Base-by-base conservation (phyloP, 2,113 vertebrate species). In the Labrus mixtus region DNA sequence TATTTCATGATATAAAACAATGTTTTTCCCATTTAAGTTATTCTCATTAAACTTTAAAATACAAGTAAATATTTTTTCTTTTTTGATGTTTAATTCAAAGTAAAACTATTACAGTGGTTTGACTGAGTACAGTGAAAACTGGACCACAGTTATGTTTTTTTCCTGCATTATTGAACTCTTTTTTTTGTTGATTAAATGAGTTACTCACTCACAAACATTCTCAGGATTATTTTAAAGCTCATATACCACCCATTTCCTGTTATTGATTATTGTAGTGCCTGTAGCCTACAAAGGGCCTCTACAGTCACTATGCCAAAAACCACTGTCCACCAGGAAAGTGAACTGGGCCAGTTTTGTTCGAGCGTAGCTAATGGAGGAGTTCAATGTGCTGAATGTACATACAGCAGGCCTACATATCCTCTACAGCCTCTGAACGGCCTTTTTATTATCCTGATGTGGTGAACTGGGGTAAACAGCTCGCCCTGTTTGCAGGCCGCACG, bases 351-450 rank as follows among this genome's bases (percentile, higher is more conserved):
- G 73, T 61, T 82, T 61, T 43, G 79, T 85, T 77, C 19, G 13
- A 80, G 73, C 62, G 72, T 46, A 22, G 68, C 74, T 86, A 79
- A 88, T 89, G 85, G 68, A 78, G 68, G 61, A 85, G 80, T 70
- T 78, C 62, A 88, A 33, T 62, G 59, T 81, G 48, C 60, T 78
- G 56, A 65, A 85, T 56, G 29, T 79, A 76, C 56, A 64, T 43
- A 53, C 62, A 48, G 37, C n/a, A n/a, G n/a, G n/a, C n/a, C n/a
- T 77, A 79, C 22, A 72, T 62, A 62, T 84, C 65, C 69, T 51
- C 67, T 43, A 48, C n/a, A 46, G 45, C 69, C 37, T 50, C 60
- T 29, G 45, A 69, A 61, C 60, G 61, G 19, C 62, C 64, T 66
- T 69, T 74, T 77, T 67, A 76, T 84, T 23, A 43, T 37, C 36